These are phyloP conservation scores for Lepisosteus oculatus DNA, from an alignment of 2,113 vertebrate species.

Conservation along the genomic window DNA sequence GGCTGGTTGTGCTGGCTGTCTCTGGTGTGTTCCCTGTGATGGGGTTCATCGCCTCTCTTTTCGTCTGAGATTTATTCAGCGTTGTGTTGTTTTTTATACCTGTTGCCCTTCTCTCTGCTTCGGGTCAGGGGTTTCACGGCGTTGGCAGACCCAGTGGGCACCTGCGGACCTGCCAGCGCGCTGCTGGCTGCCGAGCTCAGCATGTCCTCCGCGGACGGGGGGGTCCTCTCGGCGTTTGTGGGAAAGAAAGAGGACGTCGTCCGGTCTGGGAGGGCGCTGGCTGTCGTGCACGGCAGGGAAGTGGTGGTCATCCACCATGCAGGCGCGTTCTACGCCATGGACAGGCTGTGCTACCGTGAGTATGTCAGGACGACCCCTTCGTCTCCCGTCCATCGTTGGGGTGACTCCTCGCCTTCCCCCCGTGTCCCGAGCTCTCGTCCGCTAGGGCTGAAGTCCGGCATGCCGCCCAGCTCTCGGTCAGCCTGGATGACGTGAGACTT, in stretches of 20 bases:
- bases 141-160: slow-evolving; percentile 2
- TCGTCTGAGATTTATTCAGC: no score
- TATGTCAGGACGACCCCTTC: slow-evolving; percentile 16
- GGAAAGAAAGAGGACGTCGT: slow-evolving; percentile 80
- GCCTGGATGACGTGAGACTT: not conserved
- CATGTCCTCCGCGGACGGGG: slow-evolving; percentile 37
- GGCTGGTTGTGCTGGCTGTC: no score
- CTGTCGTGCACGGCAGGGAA: slow-evolving; percentile 73
- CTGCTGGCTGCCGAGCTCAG: not conserved
- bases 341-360: slow-evolving; percentile 92
- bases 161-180: not conserved
- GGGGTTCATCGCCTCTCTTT: no score
- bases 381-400: not conserved
- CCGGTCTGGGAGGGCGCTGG: slow-evolving; percentile 56
- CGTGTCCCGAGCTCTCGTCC: not conserved
- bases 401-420: no score
- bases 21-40: no score
- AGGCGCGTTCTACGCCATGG: slow-evolving; percentile 79
- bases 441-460: not conserved
- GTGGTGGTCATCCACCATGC: slow-evolving; percentile 77
- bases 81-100: no score
- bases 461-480: not conserved
- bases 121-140: slow-evolving; percentile 19
- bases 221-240: slow-evolving; percentile 53
- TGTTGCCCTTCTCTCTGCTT: slow-evolving; percentile 13